Evolutionary conservation across 2,797 vertebrate species (phyloP).

Genomic region (Gambusia yucatana): DNA sequence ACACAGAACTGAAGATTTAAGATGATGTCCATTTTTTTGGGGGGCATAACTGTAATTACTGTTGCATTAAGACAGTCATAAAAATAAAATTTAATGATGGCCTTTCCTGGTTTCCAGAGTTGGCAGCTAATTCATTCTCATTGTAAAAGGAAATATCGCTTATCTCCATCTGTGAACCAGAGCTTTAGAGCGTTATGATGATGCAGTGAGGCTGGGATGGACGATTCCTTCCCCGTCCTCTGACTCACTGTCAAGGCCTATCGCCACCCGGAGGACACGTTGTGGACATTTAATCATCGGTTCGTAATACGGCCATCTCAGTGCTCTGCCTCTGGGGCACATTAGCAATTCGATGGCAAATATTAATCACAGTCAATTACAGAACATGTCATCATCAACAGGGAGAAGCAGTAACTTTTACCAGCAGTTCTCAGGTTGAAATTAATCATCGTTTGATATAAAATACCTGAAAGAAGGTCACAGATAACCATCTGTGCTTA

Average conservation of each 20-base stretch:
- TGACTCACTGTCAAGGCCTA: conserved; percentile 55
- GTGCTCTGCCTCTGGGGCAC: conserved; percentile 60
- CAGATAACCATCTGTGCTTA: conserved; percentile 25
- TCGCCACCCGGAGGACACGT: conserved; percentile 21
- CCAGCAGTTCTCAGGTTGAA: conserved; percentile 41
- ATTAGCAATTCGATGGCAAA: conserved; percentile 65
- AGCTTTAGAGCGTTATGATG: neutral
- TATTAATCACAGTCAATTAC: conserved; percentile 75
- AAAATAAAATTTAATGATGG: neutral
- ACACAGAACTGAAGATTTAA: neutral
- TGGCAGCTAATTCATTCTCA: neutral
- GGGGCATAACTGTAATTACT: neutral
- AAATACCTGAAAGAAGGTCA: conserved; percentile 23
- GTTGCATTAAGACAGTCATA: neutral
- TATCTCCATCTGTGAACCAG: neutral
- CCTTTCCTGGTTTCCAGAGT: neutral
- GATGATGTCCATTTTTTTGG: neutral
- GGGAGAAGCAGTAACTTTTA: conserved; percentile 47
- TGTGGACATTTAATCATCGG: conserved; percentile 66
- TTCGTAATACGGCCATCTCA: conserved; percentile 55
- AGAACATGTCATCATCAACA: conserved; percentile 60
- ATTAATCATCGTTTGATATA: conserved; percentile 51
- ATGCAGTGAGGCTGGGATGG: conserved; percentile 34
- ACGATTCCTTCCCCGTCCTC: conserved; percentile 46
- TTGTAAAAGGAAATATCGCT: neutral